These are phyloP conservation scores for Aspidoscelis tigris DNA, from an alignment of 2,113 vertebrate species.

Conservation along the genomic window DNA sequence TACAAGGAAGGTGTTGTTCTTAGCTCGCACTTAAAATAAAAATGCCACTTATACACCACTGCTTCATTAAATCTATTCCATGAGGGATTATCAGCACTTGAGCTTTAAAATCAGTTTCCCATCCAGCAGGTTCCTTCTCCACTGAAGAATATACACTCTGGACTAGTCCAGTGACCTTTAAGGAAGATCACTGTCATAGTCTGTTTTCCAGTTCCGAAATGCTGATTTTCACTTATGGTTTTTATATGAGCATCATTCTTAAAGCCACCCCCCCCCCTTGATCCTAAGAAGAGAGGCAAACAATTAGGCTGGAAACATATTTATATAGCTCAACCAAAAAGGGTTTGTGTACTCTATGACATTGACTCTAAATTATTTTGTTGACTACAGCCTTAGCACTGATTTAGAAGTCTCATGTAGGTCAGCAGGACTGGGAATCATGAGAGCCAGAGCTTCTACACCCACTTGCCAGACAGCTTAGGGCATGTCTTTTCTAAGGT, in stretches of 20 bases:
- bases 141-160: background rate
- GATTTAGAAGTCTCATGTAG: constrained; percentile 17
- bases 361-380: constrained; percentile 22
- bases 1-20: too few species aligned
- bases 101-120: background rate
- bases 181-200: background rate
- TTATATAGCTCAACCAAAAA: constrained; percentile 5
- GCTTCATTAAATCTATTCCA: constrained; percentile 13
- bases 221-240: background rate
- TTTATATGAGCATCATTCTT: background rate
- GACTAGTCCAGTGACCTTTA: background rate
- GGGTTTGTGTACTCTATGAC: background rate
- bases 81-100: background rate
- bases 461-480: background rate
- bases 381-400: constrained; percentile 3
- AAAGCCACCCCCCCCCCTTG: background rate
- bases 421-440: constrained; percentile 2
- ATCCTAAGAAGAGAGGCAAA: background rate
- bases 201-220: background rate
- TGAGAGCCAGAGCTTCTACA: background rate
- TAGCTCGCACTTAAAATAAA: background rate
- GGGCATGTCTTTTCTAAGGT: constrained; percentile 3
- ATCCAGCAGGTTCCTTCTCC: constrained; percentile 5
- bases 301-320: background rate
- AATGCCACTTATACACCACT: background rate